Percentiles rank a stretch among this genome's conserved stretches.
Conservation (phyloP, 1,140 invertebrate species). For the Eriosoma lanigerum region DNA sequence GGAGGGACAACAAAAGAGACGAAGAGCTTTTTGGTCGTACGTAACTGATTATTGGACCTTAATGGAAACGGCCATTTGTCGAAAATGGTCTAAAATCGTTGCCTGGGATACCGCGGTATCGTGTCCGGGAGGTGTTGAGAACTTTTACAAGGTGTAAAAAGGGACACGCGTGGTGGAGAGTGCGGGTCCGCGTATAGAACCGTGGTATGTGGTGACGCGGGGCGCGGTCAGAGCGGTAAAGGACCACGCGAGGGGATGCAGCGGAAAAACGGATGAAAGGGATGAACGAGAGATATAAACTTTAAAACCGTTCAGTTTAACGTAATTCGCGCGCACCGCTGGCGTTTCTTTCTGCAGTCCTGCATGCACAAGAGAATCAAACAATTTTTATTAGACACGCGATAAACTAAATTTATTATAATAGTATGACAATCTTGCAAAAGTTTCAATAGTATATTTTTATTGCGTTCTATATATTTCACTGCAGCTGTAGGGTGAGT, state of each 20-base stretch:
- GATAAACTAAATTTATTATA: too few species aligned
- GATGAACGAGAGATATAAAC: constrained; percentile 50
- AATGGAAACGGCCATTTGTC: constrained; percentile 51
- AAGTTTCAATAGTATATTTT: too few species aligned
- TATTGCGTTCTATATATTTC: too few species aligned
- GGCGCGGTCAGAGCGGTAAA: not conserved
- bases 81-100: constrained; percentile 48
- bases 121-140: constrained; percentile 33
- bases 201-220: not conserved
- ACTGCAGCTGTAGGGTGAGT: too few species aligned
- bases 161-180: not conserved
- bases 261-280: constrained; percentile 35
- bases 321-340: constrained; percentile 16
- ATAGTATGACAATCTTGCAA: too few species aligned
- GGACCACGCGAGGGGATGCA: not conserved
- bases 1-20: constrained; percentile 42
- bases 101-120: constrained; percentile 36
- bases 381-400: too few species aligned
- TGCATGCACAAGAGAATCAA: too few species aligned
- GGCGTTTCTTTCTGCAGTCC: not conserved
- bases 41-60: constrained; percentile 51
- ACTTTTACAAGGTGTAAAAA: constrained; percentile 50
- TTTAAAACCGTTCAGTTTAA: constrained; percentile 49
- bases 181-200: not conserved
- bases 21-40: constrained; percentile 49